These are phyloP conservation scores for Athetis lepigone DNA, from an alignment of 2,888 invertebrate genomes.

Conservation along the genomic window DNA sequence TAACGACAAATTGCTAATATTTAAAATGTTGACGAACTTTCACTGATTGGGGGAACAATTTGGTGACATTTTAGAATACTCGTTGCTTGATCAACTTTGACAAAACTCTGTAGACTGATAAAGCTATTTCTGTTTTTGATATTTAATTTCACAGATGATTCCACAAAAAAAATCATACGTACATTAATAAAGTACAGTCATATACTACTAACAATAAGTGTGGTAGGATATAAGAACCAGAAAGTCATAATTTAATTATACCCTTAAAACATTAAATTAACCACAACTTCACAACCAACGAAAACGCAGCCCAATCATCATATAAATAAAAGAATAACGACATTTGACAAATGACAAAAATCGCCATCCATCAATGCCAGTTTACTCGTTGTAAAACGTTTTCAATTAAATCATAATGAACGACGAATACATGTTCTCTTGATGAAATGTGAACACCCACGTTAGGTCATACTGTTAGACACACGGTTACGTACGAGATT, in stretches of 20 bases:
- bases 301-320: conserved; percentile 30
- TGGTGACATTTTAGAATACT: not conserved
- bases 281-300: conserved; percentile 9
- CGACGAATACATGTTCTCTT: conserved; percentile 80
- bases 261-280: not conserved
- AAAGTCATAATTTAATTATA: no score
- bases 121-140: no score
- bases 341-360: conserved; percentile 62
- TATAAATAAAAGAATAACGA: conserved; percentile 54
- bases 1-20: conserved; percentile 42
- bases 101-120: not conserved
- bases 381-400: conserved; percentile 77
- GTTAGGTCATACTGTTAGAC: conserved; percentile 64
- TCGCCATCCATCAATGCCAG: conserved; percentile 81
- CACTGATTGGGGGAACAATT: not conserved
- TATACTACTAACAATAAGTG: not conserved
- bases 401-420: conserved; percentile 83
- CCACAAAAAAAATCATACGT: not conserved
- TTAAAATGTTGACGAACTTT: conserved; percentile 17
- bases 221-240: no score
- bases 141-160: not conserved
- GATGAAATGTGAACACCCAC: conserved; percentile 83
- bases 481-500: conserved; percentile 42
- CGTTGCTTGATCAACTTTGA: not conserved
- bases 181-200: not conserved